Conservation (phyloP, 2,797 vertebrate genomes). For the Tokudaia muenninki region DNA sequence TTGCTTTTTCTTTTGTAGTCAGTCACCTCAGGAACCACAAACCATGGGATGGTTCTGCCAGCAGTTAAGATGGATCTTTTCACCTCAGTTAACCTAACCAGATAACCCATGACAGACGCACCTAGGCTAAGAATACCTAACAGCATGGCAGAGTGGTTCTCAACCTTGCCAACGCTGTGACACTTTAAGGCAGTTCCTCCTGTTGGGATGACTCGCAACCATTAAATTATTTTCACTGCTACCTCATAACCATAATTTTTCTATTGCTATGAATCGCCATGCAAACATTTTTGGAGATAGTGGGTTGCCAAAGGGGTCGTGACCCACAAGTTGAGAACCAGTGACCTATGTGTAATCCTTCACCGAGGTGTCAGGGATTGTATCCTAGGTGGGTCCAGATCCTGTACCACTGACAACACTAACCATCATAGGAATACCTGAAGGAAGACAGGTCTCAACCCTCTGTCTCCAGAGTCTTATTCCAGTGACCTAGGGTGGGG, state of each 20-base stretch:
- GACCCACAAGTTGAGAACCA: neutral
- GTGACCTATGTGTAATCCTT: no score
- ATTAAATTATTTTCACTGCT: neutral
- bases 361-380: neutral
- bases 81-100: neutral
- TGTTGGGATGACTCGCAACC: no score
- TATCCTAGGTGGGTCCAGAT: neutral
- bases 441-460: neutral
- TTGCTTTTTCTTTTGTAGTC: neutral
- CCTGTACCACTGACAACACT: neutral
- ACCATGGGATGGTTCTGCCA: neutral
- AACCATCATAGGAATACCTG: accelerated
- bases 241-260: neutral
- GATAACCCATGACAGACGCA: neutral
- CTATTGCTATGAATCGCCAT: neutral
- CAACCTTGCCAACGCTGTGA: neutral
- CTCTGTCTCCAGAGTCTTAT: neutral
- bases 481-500: neutral
- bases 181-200: neutral
- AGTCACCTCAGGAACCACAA: neutral
- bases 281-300: neutral
- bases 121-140: neutral
- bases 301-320: neutral
- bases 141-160: no score
- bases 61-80: neutral